Conservation (phyloP, 2,113 vertebrate species). For the Eira barbara region DNA sequence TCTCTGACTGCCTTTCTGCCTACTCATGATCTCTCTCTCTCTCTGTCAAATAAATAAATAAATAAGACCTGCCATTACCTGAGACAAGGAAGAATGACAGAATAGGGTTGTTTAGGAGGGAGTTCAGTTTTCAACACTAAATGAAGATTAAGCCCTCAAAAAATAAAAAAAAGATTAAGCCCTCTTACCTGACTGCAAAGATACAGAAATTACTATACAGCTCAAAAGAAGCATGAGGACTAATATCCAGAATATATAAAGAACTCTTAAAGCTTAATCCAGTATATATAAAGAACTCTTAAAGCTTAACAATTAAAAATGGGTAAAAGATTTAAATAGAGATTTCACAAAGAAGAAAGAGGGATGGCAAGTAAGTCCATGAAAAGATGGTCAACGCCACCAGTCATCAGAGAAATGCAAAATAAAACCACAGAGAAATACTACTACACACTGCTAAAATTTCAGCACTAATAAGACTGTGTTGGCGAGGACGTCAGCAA, state of each 20-base stretch:
- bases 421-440: background rate
- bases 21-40: too few relatives aligned
- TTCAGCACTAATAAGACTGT: background rate
- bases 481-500: background rate
- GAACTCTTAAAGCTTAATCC: too few relatives aligned
- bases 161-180: background rate
- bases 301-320: background rate
- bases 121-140: conserved; percentile 4
- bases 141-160: background rate
- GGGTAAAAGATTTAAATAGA: background rate
- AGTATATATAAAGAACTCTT: background rate
- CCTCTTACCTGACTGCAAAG: background rate
- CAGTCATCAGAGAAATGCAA: background rate
- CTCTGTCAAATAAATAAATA: too few relatives aligned
- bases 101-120: background rate
- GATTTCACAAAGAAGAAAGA: background rate
- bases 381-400: background rate
- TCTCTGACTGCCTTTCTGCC: too few relatives aligned
- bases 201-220: background rate
- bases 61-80: background rate
- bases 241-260: background rate
- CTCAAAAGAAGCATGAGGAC: background rate
- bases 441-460: background rate
- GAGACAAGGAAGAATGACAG: background rate
- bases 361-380: background rate